These are phyloP conservation scores for Misgurnus mizolepis DNA, from an alignment of 2,113 vertebrate genomes.

Conservation along the genomic window DNA sequence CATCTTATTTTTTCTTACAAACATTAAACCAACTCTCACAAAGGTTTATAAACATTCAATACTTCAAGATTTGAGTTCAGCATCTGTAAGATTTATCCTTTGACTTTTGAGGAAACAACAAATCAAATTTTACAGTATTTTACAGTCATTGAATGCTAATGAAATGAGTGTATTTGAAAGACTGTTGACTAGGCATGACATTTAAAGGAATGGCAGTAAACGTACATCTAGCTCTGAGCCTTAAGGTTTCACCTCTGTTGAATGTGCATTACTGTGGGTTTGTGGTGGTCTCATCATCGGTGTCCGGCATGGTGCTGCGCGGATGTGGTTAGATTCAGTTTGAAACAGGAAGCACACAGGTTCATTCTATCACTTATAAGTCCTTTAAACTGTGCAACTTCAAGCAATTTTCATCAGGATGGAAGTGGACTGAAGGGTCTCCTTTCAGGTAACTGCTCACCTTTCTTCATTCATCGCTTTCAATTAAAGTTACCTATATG, in stretches of 20 bases:
- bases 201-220: neutral
- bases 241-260: neutral
- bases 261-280: constrained; percentile 7
- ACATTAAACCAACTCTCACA: neutral
- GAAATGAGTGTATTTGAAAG: neutral
- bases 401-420: neutral
- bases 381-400: neutral
- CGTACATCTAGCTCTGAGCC: neutral
- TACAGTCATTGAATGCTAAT: neutral
- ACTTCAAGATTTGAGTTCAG: neutral
- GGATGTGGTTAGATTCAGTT: constrained; percentile 53
- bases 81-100: neutral
- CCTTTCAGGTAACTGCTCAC: constrained; percentile 28
- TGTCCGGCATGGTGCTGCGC: constrained; percentile 37
- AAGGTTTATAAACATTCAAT: neutral
- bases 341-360: constrained; percentile 53
- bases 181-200: constrained; percentile 12
- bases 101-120: neutral
- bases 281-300: constrained; percentile 47
- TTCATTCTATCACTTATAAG: constrained; percentile 19
- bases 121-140: neutral
- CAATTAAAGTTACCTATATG: neutral
- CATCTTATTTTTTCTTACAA: neutral
- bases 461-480: neutral
- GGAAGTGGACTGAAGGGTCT: neutral